Evolutionary conservation across 2,888 invertebrate species (phyloP).

Genomic region (Spisula subtruncata): DNA sequence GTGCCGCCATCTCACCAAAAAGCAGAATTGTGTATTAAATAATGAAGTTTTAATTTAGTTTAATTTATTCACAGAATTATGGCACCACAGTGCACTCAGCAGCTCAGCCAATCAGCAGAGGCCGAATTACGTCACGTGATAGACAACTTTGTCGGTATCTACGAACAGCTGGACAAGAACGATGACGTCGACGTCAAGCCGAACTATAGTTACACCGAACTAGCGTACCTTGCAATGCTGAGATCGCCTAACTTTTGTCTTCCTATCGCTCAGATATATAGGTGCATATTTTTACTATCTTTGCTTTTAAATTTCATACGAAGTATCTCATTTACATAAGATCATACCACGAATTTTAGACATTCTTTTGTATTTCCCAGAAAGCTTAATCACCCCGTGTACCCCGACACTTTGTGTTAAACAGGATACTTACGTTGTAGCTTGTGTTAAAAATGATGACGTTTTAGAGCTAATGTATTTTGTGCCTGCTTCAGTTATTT

Average conservation of each 20-base stretch:
- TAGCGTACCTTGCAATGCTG: slow-evolving; percentile 78
- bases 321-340: too few relatives aligned
- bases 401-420: too few relatives aligned
- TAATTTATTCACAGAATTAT: neutral
- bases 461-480: too few relatives aligned
- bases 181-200: slow-evolving; percentile 74
- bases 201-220: slow-evolving; percentile 81
- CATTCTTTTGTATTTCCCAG: too few relatives aligned
- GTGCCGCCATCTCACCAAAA: too few relatives aligned
- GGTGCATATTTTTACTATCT: slow-evolving; percentile 51
- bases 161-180: slow-evolving; percentile 74
- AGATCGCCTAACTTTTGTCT: slow-evolving; percentile 79
- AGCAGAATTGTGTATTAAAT: too few relatives aligned
- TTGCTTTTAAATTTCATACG: neutral
- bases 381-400: too few relatives aligned
- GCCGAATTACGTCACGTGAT: slow-evolving; percentile 74
- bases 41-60: neutral
- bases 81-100: neutral
- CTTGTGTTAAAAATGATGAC: too few relatives aligned
- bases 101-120: slow-evolving; percentile 60
- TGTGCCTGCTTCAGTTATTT: too few relatives aligned
- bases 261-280: slow-evolving; percentile 78
- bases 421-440: too few relatives aligned
- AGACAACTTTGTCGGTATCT: slow-evolving; percentile 77
- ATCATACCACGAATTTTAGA: too few relatives aligned